Conservation (phyloP, 2,888 invertebrate species). For the Holacanthella duospinosa region DNA sequence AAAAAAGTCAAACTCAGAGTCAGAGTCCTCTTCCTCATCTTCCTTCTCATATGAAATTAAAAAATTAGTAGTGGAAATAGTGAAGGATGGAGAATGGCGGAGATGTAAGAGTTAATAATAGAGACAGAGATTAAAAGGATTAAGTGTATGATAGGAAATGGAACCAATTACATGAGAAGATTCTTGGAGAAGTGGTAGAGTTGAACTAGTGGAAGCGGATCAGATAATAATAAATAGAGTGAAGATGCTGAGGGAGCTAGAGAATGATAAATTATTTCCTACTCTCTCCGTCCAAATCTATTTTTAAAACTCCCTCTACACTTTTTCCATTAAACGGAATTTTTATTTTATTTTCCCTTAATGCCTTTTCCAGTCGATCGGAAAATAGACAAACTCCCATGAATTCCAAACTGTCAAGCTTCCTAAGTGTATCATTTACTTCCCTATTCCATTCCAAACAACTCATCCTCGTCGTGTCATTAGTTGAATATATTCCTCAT, state of each 20-base stretch:
- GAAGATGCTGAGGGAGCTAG: neutral
- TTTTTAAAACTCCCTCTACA: neutral
- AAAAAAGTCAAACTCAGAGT: no score
- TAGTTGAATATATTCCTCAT: neutral
- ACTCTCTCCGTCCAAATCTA: neutral
- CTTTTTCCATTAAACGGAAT: slow-evolving; percentile 3
- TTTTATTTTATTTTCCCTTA: slow-evolving; percentile 6
- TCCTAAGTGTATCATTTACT: slow-evolving; percentile 3
- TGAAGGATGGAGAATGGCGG: neutral
- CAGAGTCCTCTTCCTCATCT: no score
- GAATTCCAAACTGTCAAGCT: neutral
- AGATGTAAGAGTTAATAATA: neutral
- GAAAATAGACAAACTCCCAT: neutral
- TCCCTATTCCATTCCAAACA: neutral
- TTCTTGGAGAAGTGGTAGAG: neutral
- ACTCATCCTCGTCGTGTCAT: neutral
- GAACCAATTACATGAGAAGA: neutral
- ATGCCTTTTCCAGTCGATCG: slow-evolving; percentile 3
- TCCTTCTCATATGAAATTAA: neutral
- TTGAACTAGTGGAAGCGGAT: neutral
- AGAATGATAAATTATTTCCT: slow-evolving; percentile 1
- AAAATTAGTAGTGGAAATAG: neutral
- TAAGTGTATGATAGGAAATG: slow-evolving; percentile 3
- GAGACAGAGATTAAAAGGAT: slow-evolving; percentile 1
- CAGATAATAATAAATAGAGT: neutral